These are phyloP conservation scores for Amblyopsis rosae DNA, from an alignment of 2,113 vertebrate genomes.

Conservation along the genomic window DNA sequence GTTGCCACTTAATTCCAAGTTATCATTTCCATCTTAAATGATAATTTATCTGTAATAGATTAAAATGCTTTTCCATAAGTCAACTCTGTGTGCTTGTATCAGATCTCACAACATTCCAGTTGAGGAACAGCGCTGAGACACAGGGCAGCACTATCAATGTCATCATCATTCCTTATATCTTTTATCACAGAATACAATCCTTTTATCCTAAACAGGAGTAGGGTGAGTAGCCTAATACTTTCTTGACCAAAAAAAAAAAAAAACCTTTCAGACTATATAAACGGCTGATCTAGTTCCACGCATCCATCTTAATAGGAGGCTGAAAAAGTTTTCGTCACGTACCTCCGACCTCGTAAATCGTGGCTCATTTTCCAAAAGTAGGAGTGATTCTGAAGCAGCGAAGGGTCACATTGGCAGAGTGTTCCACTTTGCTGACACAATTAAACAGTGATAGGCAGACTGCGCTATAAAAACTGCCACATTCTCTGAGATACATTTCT, in stretches of 20 bases:
- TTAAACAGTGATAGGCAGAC: conserved; percentile 67
- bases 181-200: too few species aligned
- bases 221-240: not conserved
- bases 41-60: too few species aligned
- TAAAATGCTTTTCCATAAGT: too few species aligned
- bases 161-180: too few species aligned
- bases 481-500: conserved; percentile 36
- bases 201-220: too few species aligned
- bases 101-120: too few species aligned
- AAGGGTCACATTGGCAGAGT: conserved; percentile 70
- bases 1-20: too few species aligned
- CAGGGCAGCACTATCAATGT: too few species aligned
- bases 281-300: conserved; percentile 23
- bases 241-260: not conserved
- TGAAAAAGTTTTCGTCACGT: conserved; percentile 8
- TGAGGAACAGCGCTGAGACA: too few species aligned
- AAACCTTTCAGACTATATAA: not conserved
- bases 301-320: conserved; percentile 5
- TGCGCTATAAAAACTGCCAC: conserved; percentile 52
- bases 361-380: conserved; percentile 42
- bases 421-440: conserved; percentile 78
- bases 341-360: conserved; percentile 21
- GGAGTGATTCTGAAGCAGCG: conserved; percentile 50
- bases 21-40: too few species aligned
- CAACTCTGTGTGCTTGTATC: too few species aligned